phyloP scores from a whole-genome alignment of 2,888 invertebrate species.

The Drosophila algonquin region DNA sequence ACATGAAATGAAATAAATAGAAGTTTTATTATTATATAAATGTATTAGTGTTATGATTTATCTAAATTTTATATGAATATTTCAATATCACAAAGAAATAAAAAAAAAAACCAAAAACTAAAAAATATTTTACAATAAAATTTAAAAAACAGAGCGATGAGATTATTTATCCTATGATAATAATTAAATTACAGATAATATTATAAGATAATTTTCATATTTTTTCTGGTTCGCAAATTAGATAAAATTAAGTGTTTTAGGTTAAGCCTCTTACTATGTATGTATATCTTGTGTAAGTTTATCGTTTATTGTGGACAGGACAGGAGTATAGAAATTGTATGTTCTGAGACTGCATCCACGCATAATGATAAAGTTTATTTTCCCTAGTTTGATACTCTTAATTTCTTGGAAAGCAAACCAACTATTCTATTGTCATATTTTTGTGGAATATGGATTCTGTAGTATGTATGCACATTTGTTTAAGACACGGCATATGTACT shows the following conservation, averaged over 20 bases:
- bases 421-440: neutral
- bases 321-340: constrained; percentile 5
- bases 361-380: neutral
- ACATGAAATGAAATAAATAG: constrained; percentile 9
- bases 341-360: constrained; percentile 19
- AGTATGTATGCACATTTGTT: neutral
- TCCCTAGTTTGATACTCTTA: neutral
- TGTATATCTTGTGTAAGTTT: constrained; percentile 19
- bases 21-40: constrained; percentile 26
- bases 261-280: constrained; percentile 29
- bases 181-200: constrained; percentile 13
- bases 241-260: constrained; percentile 34
- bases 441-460: neutral
- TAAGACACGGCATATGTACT: neutral
- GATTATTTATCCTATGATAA: constrained; percentile 13
- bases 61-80: constrained; percentile 39
- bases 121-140: neutral
- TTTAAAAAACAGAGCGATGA: constrained; percentile 4
- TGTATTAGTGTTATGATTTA: constrained; percentile 38
- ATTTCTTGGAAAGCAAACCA: neutral
- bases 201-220: constrained; percentile 16
- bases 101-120: constrained; percentile 1
- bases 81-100: constrained; percentile 26
- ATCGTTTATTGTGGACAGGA: constrained; percentile 4
- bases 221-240: constrained; percentile 12